A percentile compares a stretch with the other conserved stretches of the same genome.
These are phyloP conservation scores for Chlorospingus semifuscus DNA, from an alignment of 2,797 vertebrate species.

Conservation along the genomic window DNA sequence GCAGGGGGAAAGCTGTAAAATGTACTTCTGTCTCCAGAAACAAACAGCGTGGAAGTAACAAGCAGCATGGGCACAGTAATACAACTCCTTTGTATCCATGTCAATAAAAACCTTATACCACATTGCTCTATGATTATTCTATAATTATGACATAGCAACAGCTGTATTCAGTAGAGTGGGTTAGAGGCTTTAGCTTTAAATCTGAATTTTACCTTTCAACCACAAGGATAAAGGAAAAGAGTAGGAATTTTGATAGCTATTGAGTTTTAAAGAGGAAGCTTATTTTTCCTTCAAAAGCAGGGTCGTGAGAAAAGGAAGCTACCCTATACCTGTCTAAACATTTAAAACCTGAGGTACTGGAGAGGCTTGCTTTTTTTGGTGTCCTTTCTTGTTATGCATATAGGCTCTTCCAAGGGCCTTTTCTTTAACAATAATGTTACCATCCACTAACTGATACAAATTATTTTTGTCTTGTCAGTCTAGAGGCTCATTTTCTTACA, in stretches of 20 bases:
- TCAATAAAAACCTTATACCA: not conserved
- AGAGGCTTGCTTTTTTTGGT: not conserved
- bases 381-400: not conserved
- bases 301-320: not conserved
- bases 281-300: not conserved
- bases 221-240: not conserved
- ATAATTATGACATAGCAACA: not conserved
- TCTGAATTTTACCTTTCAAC: not conserved
- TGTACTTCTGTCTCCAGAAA: not conserved
- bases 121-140: not conserved
- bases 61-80: not conserved
- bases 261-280: not conserved
- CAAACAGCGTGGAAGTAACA: not conserved
- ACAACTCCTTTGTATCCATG: not conserved
- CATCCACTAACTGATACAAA: not conserved
- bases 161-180: not conserved
- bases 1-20: not conserved
- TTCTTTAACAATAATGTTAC: not conserved
- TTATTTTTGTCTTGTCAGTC: not conserved
- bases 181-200: not conserved
- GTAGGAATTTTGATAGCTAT: not conserved
- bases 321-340: not conserved
- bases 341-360: not conserved
- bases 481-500: accelerated
- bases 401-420: not conserved